Conservation (phyloP, 2,888 invertebrate genomes). For the Tipula vernalis region DNA sequence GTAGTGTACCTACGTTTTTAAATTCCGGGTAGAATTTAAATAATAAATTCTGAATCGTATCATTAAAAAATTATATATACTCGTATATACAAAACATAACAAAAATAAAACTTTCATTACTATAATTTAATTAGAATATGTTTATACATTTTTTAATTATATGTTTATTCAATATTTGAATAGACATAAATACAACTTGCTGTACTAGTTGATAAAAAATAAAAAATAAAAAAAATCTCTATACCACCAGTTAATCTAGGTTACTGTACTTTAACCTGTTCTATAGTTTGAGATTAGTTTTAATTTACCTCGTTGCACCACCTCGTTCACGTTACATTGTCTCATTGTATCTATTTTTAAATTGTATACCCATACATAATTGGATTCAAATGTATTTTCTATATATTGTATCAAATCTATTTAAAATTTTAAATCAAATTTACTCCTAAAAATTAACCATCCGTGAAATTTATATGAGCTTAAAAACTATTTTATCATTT, state of each 20-base stretch:
- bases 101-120: neutral
- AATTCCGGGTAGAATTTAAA: neutral
- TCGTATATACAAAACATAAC: neutral
- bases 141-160: neutral
- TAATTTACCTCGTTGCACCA: neutral
- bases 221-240: neutral
- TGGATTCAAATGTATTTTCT: neutral
- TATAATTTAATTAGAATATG: neutral
- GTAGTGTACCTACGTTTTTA: neutral
- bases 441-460: no score
- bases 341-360: neutral
- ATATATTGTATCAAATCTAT: neutral
- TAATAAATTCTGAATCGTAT: neutral
- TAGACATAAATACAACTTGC: neutral
- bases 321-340: neutral
- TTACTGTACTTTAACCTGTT: slow-evolving; percentile 7
- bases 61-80: neutral
- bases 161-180: neutral
- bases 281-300: neutral
- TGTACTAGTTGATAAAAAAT: neutral
- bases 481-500: no score
- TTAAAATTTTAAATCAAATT: no score
- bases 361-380: neutral
- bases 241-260: neutral
- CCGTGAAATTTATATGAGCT: no score